Conservation (phyloP, 2,113 vertebrate species). For the Archilochus colubris region DNA sequence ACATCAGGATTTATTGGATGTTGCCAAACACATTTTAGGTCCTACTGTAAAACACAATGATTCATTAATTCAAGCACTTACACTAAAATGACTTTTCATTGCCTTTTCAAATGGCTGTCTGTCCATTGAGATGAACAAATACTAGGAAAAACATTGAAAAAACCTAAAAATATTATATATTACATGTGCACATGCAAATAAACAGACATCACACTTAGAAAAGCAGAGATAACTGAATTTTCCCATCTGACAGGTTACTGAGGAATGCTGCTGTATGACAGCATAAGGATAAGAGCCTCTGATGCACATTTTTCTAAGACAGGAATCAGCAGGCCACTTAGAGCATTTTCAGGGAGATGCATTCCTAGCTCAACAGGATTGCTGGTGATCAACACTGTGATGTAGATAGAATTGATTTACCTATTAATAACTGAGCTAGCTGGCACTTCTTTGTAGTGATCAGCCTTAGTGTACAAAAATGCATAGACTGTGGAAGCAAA, state of each 20-base stretch:
- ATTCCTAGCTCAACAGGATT: background rate
- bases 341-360: background rate
- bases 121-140: background rate
- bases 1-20: slow-evolving; percentile 19
- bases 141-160: background rate
- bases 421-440: background rate
- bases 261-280: background rate
- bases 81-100: background rate
- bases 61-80: slow-evolving; percentile 30
- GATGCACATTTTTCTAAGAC: background rate
- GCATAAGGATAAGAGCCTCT: background rate
- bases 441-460: background rate
- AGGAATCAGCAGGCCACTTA: background rate
- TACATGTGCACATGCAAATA: background rate
- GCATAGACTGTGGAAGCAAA: background rate
- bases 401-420: background rate
- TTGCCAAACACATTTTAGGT: slow-evolving; percentile 17
- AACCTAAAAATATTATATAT: background rate
- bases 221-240: background rate
- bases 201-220: background rate
- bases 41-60: slow-evolving; percentile 45
- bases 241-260: background rate
- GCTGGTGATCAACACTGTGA: background rate
- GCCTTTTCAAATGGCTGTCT: background rate
- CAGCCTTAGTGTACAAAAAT: background rate